Evolutionary conservation across 2,113 vertebrate genomes (phyloP), one percentile per base, ranked within the genome.

Genomic region (Megatriorchis doriae): DNA sequence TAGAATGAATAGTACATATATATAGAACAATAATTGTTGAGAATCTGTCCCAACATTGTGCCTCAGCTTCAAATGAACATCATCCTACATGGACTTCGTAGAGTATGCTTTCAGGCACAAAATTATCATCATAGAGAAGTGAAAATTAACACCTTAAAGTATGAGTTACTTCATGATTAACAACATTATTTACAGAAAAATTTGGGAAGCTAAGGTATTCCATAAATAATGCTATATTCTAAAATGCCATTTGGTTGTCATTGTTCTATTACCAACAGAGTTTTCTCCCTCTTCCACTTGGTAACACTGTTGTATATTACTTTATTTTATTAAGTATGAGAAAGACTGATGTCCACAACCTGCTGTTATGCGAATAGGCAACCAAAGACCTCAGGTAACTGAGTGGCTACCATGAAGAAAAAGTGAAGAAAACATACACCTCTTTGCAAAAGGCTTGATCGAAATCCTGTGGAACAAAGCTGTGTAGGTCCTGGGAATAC

Each of bases 11-110:
- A 65, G 66, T 38, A 75, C 40, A 70, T 59, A 92, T 59, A 92
- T 45, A 91, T 25, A 94, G 61, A 91, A 79, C n/a, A 94, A 93
- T 85, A 96, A 94, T 88, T 92, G 94, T 48, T 86, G 79, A 91
- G 77, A 91, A 84, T 63, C 62, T 81, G n/a, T 78, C 82, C 21
- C 75, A 89, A 36, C 13, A 56, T 45, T 68, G 52, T 94, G 80
- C 40, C 65, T 84, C 61, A 74, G 45, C 43, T 87, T 91, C 58
- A 79, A 66, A 65, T 14, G 63, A 95, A 81, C 32, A 93, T 52
- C 45, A 80, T 45, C 43, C 27, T 85, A 66, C 1, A 0, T 26
- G 36, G 45, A 85, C 48, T 90, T 72, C 48, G 42, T 16, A 58
- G 26, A 31, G 42, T 42, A 62, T 22, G 58, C 17, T 65, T 77